Evolutionary conservation across 2,888 invertebrate species (phyloP).

Genomic region (Panorpa germanica): DNA sequence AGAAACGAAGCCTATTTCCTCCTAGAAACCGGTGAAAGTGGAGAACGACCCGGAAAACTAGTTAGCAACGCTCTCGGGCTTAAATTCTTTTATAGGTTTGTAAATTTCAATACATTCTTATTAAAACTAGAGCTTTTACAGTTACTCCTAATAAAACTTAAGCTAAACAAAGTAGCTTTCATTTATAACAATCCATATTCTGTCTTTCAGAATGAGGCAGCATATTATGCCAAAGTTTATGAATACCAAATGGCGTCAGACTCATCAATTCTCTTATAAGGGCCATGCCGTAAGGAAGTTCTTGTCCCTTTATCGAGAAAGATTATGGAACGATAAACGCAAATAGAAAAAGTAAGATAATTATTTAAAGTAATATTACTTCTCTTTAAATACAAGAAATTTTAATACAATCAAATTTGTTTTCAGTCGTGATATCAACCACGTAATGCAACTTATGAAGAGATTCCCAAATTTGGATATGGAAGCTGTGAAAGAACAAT

Average conservation of each 20-base stretch:
- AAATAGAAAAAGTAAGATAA: constrained; percentile 31
- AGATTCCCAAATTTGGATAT: constrained; percentile 60
- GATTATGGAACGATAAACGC: constrained; percentile 33
- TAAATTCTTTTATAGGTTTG: constrained; percentile 29
- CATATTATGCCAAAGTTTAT: constrained; percentile 43
- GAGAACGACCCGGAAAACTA: constrained; percentile 49
- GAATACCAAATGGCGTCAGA: constrained; percentile 42
- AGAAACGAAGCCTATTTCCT: constrained; percentile 77
- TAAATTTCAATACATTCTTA: background rate
- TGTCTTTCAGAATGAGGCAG: constrained; percentile 28
- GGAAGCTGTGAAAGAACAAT: constrained; percentile 47
- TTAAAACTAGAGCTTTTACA: background rate
- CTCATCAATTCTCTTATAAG: constrained; percentile 32
- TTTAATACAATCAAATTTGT: constrained; percentile 12
- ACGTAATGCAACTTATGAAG: constrained; percentile 48
- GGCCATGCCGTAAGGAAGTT: constrained; percentile 44
- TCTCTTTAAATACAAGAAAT: too few species aligned
- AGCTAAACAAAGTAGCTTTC: background rate
- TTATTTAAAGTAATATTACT: constrained; percentile 1
- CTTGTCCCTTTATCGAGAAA: constrained; percentile 40
- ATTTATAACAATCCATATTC: constrained; percentile 9
- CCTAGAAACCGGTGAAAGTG: constrained; percentile 75
- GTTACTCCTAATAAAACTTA: constrained; percentile 1
- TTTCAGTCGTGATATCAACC: constrained; percentile 37
- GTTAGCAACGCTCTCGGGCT: constrained; percentile 40